Evolutionary conservation across 2,113 vertebrate genomes (phyloP), one percentile per base, ranked within the genome.

Genomic region (Tenebrosternarchus preto): DNA sequence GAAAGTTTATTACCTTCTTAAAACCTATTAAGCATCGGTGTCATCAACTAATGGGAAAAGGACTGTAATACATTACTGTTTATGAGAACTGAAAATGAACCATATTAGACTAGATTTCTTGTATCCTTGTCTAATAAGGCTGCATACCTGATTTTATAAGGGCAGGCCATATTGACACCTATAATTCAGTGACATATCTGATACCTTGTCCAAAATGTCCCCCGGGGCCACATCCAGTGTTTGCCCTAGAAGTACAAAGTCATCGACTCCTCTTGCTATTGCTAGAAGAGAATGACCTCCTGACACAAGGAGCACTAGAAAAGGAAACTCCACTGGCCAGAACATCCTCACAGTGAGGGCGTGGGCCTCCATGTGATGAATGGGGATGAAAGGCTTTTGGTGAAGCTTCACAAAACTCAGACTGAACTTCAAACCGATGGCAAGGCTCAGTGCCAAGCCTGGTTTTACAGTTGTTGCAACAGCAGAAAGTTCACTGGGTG

Each of bases 321-420:
- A 99, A 2, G 98, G 98, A 80, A 99, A 99, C 0, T 91, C 84
- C 5, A 98, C 87, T 0, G 75, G 86, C 5, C 94, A 89, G 0
- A 93, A 93, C 88, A 99, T 92, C 73, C 97, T 92, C 82, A 95
- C 53, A 0, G 96, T 99, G 43, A 99, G 91, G 0, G 98, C 97
- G 0, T 99, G 98, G 7, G 98, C 98, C 75, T 99, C 98, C 98
- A 99, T 99, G 86, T 99, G 98, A 79, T 99, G 98, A 70, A 99
- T 93, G 60, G 98, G 98, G 76, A 99, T 98, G 86, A 99, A 99
- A 0, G 93, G 95, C 83, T 92, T 97, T 81, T 92, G 80, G 76
- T 95, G 88, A 53, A 60, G 86, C 25, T 77, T 86, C 39, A 96
- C 95, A 71, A 99, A 86, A 78, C 77, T 84, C 74, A 75, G 68